These are phyloP conservation scores for Synergus umbraculus DNA, from an alignment of 2,888 invertebrate species.

Conservation along the genomic window DNA sequence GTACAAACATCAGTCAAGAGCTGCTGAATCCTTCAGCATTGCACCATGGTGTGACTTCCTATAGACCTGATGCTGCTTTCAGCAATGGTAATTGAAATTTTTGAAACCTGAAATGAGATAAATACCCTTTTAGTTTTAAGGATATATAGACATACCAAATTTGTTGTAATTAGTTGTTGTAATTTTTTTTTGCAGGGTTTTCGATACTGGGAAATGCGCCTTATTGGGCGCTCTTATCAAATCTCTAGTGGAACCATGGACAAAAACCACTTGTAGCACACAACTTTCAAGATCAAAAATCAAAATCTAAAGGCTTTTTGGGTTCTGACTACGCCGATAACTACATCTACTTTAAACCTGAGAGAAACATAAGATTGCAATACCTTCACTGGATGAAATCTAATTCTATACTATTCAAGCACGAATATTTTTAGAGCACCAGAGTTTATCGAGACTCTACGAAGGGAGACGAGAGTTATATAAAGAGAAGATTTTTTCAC, in stretches of 20 bases:
- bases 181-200: constrained; percentile 63
- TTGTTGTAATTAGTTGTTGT: background rate
- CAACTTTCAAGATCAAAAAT: constrained; percentile 50
- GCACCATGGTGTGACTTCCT: constrained; percentile 66
- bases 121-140: constrained; percentile 41
- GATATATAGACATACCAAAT: background rate
- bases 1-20: background rate
- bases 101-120: background rate
- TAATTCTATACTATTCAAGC: background rate
- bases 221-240: constrained; percentile 71
- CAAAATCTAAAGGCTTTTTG: constrained; percentile 35
- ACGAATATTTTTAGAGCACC: background rate
- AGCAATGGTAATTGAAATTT: constrained; percentile 64
- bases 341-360: background rate
- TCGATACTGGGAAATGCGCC: constrained; percentile 68
- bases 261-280: constrained; percentile 68
- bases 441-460: background rate
- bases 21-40: constrained; percentile 48
- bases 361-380: background rate
- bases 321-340: background rate
- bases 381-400: background rate
- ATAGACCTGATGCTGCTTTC: constrained; percentile 60
- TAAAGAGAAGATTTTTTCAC: background rate
- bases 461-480: background rate
- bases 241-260: constrained; percentile 65